These are phyloP conservation scores for Morus bassanus DNA, from an alignment of 2,797 vertebrate genomes.

Conservation along the genomic window DNA sequence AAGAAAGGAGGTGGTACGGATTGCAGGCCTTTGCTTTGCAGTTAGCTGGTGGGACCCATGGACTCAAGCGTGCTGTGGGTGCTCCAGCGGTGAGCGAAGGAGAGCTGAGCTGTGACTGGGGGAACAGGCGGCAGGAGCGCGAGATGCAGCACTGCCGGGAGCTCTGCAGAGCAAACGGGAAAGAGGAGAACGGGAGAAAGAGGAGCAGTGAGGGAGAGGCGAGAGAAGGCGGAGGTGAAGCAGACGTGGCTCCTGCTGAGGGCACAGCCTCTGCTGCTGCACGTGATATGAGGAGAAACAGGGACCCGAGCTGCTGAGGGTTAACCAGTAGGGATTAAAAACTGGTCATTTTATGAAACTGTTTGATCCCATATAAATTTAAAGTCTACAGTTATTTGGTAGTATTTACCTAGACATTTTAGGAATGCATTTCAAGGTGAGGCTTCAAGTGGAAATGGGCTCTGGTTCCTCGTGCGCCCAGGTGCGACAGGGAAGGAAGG, in stretches of 20 bases:
- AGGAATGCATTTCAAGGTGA: background rate
- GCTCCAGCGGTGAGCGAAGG: fast-evolving
- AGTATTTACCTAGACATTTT: background rate
- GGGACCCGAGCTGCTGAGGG: fast-evolving
- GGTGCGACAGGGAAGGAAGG: background rate
- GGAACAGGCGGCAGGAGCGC: fast-evolving
- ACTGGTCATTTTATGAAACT: background rate
- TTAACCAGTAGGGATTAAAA: background rate
- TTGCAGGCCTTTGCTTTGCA: too few relatives aligned
- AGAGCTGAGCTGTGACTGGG: background rate
- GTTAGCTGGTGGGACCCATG: background rate
- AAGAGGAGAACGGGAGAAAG: background rate
- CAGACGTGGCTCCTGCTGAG: fast-evolving
- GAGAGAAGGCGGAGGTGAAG: background rate
- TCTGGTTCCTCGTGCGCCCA: background rate
- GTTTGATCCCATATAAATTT: background rate
- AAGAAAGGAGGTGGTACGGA: background rate
- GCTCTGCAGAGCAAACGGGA: background rate
- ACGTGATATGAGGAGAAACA: fast-evolving
- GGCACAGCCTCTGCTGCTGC: background rate
- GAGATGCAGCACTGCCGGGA: background rate
- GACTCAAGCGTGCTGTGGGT: background rate
- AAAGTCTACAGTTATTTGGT: background rate
- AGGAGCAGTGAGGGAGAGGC: background rate
- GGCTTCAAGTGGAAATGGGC: background rate